Conservation (phyloP, 2,888 invertebrate genomes). For the Aricia artaxerxes region DNA sequence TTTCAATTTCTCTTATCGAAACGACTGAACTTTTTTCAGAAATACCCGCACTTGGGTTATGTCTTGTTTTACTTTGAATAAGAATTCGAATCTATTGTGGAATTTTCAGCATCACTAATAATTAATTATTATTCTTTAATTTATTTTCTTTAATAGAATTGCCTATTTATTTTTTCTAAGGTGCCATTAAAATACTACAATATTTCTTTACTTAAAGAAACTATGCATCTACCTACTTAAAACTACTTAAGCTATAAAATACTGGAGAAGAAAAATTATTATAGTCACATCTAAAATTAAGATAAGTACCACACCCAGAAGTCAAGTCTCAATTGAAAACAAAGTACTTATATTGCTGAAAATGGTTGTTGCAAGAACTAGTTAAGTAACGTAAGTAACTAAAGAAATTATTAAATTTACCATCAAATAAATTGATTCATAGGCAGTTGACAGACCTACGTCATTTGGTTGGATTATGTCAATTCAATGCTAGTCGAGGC, state of each 20-base stretch:
- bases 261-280: neutral
- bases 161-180: neutral
- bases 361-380: too few species aligned
- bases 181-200: neutral
- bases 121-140: neutral
- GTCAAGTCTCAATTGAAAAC: neutral
- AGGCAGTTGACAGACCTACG: too few species aligned
- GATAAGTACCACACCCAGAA: too few species aligned
- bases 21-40: slow-evolving; percentile 7
- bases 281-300: neutral
- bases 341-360: neutral
- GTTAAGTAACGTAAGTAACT: too few species aligned
- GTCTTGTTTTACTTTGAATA: neutral
- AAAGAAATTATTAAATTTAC: too few species aligned
- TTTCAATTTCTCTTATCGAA: slow-evolving; percentile 12
- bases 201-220: neutral
- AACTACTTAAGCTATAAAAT: neutral
- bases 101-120: neutral
- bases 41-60: neutral
- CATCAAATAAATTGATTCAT: too few species aligned
- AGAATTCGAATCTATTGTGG: neutral
- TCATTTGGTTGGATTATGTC: too few species aligned
- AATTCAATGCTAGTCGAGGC: too few species aligned
- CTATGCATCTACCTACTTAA: neutral
- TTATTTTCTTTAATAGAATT: neutral